These are phyloP conservation scores for Calvadosia cruxmelitensis DNA, from an alignment of 30 jellyfish, hydroid and myxozoan genomes.

Conservation along the genomic window DNA sequence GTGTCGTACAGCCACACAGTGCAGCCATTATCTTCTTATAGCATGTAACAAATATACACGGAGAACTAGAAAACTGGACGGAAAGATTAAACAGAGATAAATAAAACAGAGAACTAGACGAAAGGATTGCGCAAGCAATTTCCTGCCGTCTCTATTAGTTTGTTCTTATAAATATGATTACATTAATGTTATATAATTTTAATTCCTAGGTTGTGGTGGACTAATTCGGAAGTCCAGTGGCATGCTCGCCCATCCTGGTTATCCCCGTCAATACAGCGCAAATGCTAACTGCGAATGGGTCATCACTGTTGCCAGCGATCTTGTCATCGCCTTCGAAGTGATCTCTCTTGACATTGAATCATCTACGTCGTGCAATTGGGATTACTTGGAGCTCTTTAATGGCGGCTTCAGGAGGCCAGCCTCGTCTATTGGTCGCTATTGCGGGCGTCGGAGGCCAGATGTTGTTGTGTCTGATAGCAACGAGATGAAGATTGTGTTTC, in stretches of 20 bases:
- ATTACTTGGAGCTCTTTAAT: neutral
- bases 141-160: no score
- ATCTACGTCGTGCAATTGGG: neutral
- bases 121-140: no score
- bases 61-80: no score
- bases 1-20: no score
- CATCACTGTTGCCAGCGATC: neutral
- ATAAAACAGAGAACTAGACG: no score
- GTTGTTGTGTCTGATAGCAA: neutral
- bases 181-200: no score
- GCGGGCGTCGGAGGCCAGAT: neutral
- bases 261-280: neutral
- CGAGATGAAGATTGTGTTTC: neutral
- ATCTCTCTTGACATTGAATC: neutral
- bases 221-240: neutral
- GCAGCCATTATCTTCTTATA: no score
- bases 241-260: neutral
- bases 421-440: neutral
- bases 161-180: no score
- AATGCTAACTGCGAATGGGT: neutral
- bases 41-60: no score
- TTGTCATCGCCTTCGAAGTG: neutral
- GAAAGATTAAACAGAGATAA: no score
- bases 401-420: neutral
- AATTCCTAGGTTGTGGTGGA: neutral